Conservation (phyloP, 1,140 invertebrate genomes). For the Plectrocnemia conspersa region DNA sequence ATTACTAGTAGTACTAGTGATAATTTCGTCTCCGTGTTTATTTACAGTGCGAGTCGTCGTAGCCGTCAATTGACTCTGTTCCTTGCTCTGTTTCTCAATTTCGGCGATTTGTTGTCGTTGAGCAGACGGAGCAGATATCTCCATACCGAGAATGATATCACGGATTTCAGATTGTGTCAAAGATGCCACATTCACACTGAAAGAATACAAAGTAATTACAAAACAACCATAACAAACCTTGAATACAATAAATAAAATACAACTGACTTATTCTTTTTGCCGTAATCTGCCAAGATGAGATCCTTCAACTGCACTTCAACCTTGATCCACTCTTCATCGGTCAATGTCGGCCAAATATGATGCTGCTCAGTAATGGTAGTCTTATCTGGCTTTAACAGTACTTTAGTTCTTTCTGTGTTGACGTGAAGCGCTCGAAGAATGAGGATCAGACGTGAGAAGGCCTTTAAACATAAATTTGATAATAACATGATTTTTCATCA, state of each 20-base stretch:
- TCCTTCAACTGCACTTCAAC: slow-evolving; percentile 98
- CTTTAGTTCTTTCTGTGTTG: slow-evolving; percentile 98
- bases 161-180: slow-evolving; percentile 98
- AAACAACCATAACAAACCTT: no score
- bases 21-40: slow-evolving; percentile 99
- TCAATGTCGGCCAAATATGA: slow-evolving; percentile 98
- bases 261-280: slow-evolving; percentile 95
- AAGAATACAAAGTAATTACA: slow-evolving; percentile 38
- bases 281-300: slow-evolving; percentile 97
- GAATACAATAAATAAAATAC: slow-evolving; percentile 5
- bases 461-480: no score
- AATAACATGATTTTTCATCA: background rate
- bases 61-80: slow-evolving; percentile 96
- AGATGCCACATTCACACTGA: slow-evolving; percentile 93
- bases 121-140: slow-evolving; percentile 97
- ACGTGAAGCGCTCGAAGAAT: slow-evolving; percentile 96
- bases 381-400: slow-evolving; percentile 97
- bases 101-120: slow-evolving; percentile 99
- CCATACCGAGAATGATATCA: slow-evolving; percentile 99
- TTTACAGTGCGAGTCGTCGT: slow-evolving; percentile 98
- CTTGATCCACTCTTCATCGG: slow-evolving; percentile 99
- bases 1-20: slow-evolving; percentile 97
- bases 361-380: slow-evolving; percentile 98
- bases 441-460: slow-evolving; percentile 95
- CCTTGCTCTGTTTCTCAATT: slow-evolving; percentile 99